Conservation (phyloP, 2,888 invertebrate species). For the Tetragonula carbonaria region DNA sequence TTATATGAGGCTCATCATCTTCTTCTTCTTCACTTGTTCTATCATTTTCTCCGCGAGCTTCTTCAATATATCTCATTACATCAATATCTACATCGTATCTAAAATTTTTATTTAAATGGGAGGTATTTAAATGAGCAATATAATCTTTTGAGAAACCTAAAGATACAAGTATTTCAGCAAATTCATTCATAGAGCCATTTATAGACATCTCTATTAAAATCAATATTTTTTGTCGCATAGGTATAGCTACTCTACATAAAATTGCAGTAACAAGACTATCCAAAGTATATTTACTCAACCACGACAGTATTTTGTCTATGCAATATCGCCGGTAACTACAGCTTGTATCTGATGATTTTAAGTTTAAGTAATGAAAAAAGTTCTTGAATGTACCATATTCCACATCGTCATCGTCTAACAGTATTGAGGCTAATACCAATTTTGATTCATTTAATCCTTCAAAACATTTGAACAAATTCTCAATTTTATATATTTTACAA, state of each 20-base stretch:
- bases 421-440: conserved; percentile 91
- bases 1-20: conserved; percentile 54
- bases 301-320: conserved; percentile 89
- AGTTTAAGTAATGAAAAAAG: conserved; percentile 89
- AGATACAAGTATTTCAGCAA: conserved; percentile 86
- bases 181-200: conserved; percentile 87
- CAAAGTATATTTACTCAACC: conserved; percentile 90
- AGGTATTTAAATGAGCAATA: conserved; percentile 36
- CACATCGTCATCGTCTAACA: conserved; percentile 96
- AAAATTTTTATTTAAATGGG: conserved; percentile 53
- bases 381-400: conserved; percentile 87
- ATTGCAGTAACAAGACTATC: conserved; percentile 89
- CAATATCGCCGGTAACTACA: conserved; percentile 64
- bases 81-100: conserved; percentile 72
- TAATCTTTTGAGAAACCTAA: conserved; percentile 82
- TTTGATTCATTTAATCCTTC: conserved; percentile 88
- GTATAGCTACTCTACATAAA: conserved; percentile 86
- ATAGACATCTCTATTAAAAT: conserved; percentile 87
- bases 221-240: conserved; percentile 85
- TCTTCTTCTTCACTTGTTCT: conserved; percentile 66
- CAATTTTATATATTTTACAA: conserved; percentile 89
- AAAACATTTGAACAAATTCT: conserved; percentile 88
- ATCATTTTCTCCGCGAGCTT: conserved; percentile 32
- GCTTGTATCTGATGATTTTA: conserved; percentile 67
- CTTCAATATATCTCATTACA: conserved; percentile 52